Evolutionary conservation across 2,797 vertebrate species (phyloP).

Genomic region (Pipistrellus pygmaeus): DNA sequence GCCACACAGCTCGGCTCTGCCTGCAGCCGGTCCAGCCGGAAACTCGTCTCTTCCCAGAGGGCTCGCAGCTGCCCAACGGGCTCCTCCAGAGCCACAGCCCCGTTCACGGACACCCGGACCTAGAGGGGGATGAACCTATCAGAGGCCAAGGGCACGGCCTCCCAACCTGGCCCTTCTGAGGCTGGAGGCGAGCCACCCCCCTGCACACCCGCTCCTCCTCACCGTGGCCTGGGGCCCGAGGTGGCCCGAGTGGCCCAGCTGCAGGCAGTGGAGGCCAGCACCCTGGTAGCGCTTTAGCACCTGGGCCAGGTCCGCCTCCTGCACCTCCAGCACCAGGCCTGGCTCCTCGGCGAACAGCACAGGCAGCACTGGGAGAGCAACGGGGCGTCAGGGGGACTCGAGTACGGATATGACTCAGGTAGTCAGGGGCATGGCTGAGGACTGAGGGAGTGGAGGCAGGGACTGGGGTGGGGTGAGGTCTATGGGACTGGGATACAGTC

Average conservation of each 20-base stretch:
- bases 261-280: conserved; percentile 89
- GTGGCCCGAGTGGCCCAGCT: conserved; percentile 89
- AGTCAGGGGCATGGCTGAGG: background rate
- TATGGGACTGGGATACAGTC: background rate
- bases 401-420: background rate
- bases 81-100: conserved; percentile 88
- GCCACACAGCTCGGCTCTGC: conserved; percentile 89
- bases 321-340: conserved; percentile 93
- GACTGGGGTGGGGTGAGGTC: background rate
- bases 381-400: fast-evolving
- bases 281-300: conserved; percentile 88
- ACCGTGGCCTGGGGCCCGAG: conserved; percentile 92
- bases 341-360: conserved; percentile 95
- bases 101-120: conserved; percentile 90
- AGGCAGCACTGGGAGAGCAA: conserved; percentile 87
- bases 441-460: background rate
- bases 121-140: conserved; percentile 65
- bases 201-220: conserved; percentile 27
- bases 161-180: background rate
- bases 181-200: background rate
- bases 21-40: conserved; percentile 93
- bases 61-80: conserved; percentile 89
- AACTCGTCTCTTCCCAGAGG: conserved; percentile 95
- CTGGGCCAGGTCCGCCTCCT: conserved; percentile 73
- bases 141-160: background rate